Percentiles rank a stretch among this genome's conserved stretches.
These are phyloP conservation scores for Sclerodermus sp. DNA, from an alignment of 2,888 invertebrate genomes.

Conservation along the genomic window DNA sequence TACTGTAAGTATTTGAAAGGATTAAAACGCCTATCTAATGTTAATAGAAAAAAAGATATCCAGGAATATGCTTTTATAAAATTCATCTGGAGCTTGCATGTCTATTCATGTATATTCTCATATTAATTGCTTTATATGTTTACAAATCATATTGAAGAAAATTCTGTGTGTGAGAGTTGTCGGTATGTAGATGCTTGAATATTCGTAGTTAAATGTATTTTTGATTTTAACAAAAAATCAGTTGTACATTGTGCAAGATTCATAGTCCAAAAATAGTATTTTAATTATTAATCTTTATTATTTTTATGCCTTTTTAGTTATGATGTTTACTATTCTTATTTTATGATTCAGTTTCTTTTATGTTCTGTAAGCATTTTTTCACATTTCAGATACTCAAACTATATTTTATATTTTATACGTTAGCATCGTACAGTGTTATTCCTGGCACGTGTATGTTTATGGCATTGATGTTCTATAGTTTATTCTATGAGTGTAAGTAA, in stretches of 20 bases:
- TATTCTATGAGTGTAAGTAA: slow-evolving; percentile 43
- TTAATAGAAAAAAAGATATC: too few species aligned
- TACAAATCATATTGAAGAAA: slow-evolving; percentile 1
- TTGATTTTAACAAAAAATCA: slow-evolving; percentile 1
- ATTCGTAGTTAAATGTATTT: neutral
- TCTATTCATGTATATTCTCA: neutral
- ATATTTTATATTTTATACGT: slow-evolving; percentile 44
- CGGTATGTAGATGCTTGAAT: neutral
- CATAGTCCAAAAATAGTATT: neutral
- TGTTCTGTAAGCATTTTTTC: slow-evolving; percentile 39
- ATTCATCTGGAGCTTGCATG: too few species aligned
- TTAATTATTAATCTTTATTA: neutral
- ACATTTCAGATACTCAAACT: slow-evolving; percentile 45
- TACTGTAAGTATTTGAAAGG: slow-evolving; percentile 59
- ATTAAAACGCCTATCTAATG: too few species aligned
- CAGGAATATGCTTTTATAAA: too few species aligned
- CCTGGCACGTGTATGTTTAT: slow-evolving; percentile 44
- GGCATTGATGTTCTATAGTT: slow-evolving; percentile 44
- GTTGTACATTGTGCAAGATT: too few species aligned
- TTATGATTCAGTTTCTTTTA: slow-evolving; percentile 15
- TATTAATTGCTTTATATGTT: neutral
- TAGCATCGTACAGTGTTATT: slow-evolving; percentile 39
- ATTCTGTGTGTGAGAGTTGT: neutral
- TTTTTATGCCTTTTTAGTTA: neutral
- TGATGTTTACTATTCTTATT: neutral